These are phyloP conservation scores for Hirudo medicinalis DNA, from an alignment of 1,140 invertebrate species.

Conservation along the genomic window DNA sequence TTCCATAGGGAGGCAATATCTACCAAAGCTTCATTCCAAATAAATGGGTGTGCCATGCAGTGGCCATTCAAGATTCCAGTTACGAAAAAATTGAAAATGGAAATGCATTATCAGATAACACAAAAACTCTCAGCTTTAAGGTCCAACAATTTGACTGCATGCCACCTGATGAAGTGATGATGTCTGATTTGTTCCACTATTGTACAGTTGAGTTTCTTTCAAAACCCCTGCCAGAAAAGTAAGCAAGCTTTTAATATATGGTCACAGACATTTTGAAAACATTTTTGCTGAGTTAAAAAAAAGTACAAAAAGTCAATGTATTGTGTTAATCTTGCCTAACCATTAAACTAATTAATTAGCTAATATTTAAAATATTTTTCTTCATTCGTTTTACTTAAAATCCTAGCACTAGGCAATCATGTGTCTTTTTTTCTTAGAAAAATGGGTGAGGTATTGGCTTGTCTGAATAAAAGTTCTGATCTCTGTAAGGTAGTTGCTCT, in stretches of 20 bases:
- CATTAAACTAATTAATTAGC: too few species aligned
- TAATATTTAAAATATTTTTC: too few species aligned
- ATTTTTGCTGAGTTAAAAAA: too few species aligned
- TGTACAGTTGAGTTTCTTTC: conserved; percentile 33
- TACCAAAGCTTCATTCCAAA: conserved; percentile 26
- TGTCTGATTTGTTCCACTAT: conserved; percentile 1
- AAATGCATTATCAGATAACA: conserved; percentile 28
- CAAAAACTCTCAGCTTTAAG: conserved; percentile 28
- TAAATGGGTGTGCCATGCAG: conserved; percentile 34
- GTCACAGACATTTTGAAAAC: neutral
- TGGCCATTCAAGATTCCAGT: conserved; percentile 23
- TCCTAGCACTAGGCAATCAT: neutral
- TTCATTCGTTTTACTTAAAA: too few species aligned
- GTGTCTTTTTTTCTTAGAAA: conserved; percentile 25
- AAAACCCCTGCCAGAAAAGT: conserved; percentile 29
- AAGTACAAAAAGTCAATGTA: neutral
- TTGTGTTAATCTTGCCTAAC: neutral
- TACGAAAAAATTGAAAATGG: conserved; percentile 17
- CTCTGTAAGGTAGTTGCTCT: conserved; percentile 30
- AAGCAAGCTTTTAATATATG: conserved; percentile 13
- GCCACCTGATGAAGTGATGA: conserved; percentile 3
- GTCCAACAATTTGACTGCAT: conserved; percentile 23
- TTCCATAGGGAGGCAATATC: conserved; percentile 24
- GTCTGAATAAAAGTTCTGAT: conserved; percentile 27
- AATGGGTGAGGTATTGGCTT: conserved; percentile 28